Conservation (phyloP, 2,113 vertebrate genomes). For the Naja naja region DNA sequence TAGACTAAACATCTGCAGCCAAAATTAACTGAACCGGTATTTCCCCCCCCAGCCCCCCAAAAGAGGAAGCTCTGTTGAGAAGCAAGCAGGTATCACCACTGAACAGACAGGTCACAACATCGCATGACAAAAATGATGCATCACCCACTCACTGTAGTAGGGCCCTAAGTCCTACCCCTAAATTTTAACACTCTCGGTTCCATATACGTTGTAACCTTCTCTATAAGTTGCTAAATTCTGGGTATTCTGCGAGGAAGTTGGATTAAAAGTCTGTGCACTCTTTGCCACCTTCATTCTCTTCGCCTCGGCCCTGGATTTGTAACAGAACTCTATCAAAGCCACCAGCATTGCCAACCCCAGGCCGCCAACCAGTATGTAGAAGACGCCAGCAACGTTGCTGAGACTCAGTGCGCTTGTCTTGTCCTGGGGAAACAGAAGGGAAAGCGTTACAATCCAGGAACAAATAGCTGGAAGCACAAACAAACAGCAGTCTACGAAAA, state of each 20-base stretch:
- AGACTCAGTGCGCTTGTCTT: constrained; percentile 99
- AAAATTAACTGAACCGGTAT: constrained; percentile 79
- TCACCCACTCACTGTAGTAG: constrained; percentile 87
- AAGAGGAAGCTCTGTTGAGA: constrained; percentile 76
- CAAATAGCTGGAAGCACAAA: constrained; percentile 20
- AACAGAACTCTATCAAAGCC: constrained; percentile 99
- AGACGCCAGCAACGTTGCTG: constrained; percentile 99
- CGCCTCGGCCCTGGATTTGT: constrained; percentile 99
- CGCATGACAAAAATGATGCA: constrained; percentile 81
- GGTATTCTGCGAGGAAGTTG: constrained; percentile 98
- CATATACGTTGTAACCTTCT: constrained; percentile 99
- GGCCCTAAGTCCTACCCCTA: constrained; percentile 99
- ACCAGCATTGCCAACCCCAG: constrained; percentile 99
- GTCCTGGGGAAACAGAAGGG: constrained; percentile 83
- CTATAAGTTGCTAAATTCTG: constrained; percentile 99
- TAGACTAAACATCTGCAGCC: constrained; percentile 86
- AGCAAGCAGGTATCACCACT: constrained; percentile 82
- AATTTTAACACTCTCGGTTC: constrained; percentile 99
- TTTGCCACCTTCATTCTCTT: constrained; percentile 99
- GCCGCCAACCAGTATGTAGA: constrained; percentile 99
- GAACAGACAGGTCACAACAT: constrained; percentile 88
- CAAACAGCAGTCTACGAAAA: constrained; percentile 21
- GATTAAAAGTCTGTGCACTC: constrained; percentile 95
- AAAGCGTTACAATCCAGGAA: constrained; percentile 53
- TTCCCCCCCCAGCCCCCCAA: constrained; percentile 55